These are phyloP conservation scores for Drosophila aff. DNA, from an alignment of 1,140 invertebrate genomes.

Conservation along the genomic window DNA sequence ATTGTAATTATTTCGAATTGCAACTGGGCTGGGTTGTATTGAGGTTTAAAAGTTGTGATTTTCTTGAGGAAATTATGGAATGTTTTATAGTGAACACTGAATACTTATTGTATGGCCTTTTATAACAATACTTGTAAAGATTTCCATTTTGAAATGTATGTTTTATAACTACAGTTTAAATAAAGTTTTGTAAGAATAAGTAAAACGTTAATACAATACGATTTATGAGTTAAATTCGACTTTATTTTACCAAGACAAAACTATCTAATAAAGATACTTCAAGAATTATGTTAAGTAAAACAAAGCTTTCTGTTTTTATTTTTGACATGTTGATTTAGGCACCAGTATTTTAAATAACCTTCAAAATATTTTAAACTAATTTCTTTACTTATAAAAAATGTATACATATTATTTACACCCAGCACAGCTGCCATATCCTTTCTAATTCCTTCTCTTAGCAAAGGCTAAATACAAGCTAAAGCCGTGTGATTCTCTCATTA, in stretches of 20 bases:
- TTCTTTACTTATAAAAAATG: neutral
- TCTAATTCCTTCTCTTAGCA: neutral
- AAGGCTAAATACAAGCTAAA: conserved; percentile 31
- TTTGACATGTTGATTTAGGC: too few relatives aligned
- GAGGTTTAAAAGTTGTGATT: neutral
- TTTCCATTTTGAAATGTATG: neutral
- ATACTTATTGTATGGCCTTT: neutral
- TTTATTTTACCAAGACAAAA: neutral
- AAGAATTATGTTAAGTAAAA: neutral
- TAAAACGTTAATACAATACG: too few relatives aligned
- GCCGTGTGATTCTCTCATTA: conserved; percentile 13
- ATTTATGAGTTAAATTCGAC: neutral
- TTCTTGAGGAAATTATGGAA: neutral
- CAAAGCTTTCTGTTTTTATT: neutral
- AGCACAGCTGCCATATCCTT: conserved; percentile 5
- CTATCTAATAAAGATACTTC: neutral
- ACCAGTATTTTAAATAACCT: neutral
- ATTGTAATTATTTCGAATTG: conserved; percentile 11
- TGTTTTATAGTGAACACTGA: neutral
- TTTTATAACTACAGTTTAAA: neutral
- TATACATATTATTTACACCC: neutral
- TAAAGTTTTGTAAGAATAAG: neutral
- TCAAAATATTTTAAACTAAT: neutral
- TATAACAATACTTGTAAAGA: too few relatives aligned
- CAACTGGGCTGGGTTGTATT: conserved; percentile 13